Evolutionary conservation across 1,140 invertebrate species (phyloP), one percentile per base, ranked within the genome.

Genomic region (Ceratosolen solmsi): DNA sequence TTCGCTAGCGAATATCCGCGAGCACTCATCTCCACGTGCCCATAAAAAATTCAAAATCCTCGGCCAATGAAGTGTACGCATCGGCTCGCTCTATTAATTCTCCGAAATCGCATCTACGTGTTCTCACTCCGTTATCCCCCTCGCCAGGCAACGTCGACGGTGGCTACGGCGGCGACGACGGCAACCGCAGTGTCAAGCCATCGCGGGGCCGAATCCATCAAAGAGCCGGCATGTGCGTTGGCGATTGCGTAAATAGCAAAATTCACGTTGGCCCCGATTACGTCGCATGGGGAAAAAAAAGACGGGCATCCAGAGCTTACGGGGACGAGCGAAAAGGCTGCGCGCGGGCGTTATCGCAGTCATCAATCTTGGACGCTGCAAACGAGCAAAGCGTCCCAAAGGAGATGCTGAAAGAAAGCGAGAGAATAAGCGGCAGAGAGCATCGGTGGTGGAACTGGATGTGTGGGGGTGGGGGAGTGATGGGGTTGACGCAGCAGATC

Each of bases 401-500:
- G 81, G 73, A 82, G 60, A 41, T 20, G 33, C 63, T 7, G 3
- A 54, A 17, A 58, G 25, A 65, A 4, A 49, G 74, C 46, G 54
- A 41, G 1, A 25, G 71, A 56, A 30, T 30, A 8, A 15, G 51
- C 9, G 41, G 5, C 41, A 13, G n/a, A n/a, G n/a, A n/a, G 41
- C 41, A 46, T 13, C 41, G 70, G 38, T n/a, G 22, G 38, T 13
- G 5, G 41, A 46, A 46, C 41, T 7, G 41, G 36, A 70, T 20
- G n/a, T n/a, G n/a, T n/a, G n/a, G n/a, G 70, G n/a, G 41, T 4
- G n/a, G 25, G 30, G 25, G 20, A 71, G 30, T 11, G 75, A 82
- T 78, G 75, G 81, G 81, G 75, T 82, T 78, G 75, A 82, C 81
- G 56, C 70, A 78, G 75, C 81, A 82, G 75, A 72, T 82, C 75